Evolutionary conservation across 2,888 invertebrate species (phyloP).

Genomic region (Tinea pellionella): DNA sequence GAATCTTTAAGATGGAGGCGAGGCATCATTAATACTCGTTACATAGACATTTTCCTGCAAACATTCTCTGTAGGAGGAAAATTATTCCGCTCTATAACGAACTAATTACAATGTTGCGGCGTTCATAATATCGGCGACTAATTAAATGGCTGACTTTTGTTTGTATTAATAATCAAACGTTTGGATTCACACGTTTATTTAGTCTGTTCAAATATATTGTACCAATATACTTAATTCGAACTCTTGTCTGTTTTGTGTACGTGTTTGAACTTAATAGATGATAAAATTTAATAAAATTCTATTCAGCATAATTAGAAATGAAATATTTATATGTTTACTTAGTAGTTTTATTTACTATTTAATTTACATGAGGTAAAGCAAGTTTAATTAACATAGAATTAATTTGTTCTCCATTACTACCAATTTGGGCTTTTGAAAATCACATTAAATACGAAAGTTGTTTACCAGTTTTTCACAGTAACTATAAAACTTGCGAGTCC

Average conservation of each 20-base stretch:
- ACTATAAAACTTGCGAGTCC: too few relatives aligned
- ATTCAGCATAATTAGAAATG: too few relatives aligned
- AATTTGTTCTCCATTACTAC: too few relatives aligned
- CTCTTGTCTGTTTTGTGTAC: not conserved
- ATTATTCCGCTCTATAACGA: conserved; percentile 31
- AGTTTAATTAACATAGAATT: too few relatives aligned
- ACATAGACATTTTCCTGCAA: conserved; percentile 20
- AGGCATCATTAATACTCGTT: conserved; percentile 49
- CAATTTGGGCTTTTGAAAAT: too few relatives aligned
- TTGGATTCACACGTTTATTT: not conserved
- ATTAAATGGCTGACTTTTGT: conserved; percentile 6
- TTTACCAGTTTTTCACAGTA: too few relatives aligned
- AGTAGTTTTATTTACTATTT: too few relatives aligned
- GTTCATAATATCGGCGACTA: not conserved
- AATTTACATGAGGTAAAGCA: too few relatives aligned
- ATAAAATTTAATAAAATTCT: too few relatives aligned
- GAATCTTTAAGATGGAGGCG: conserved; percentile 30
- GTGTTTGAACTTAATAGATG: not conserved
- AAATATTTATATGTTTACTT: too few relatives aligned
- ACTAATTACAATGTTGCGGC: conserved; percentile 2
- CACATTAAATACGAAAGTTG: too few relatives aligned
- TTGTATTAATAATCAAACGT: not conserved
- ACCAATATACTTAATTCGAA: not conserved
- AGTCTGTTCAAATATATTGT: not conserved
- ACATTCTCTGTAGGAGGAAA: conserved; percentile 37